Evolutionary conservation across 1,140 invertebrate genomes (phyloP).

Genomic region (Ceratina calcarata): DNA sequence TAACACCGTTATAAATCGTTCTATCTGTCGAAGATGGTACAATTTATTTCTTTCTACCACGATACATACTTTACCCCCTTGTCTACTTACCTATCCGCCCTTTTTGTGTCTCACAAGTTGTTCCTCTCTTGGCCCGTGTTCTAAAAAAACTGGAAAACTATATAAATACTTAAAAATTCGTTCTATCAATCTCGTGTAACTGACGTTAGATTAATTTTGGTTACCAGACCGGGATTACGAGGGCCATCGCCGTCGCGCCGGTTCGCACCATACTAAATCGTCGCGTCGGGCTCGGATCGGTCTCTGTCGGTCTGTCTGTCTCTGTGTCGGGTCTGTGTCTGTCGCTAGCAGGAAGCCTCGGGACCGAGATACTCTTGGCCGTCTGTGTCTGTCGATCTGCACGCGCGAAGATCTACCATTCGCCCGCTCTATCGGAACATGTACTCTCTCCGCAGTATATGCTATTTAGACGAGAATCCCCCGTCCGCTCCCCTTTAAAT

Average conservation of each 20-base stretch:
- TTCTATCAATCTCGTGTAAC: constrained; percentile 69
- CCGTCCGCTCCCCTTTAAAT: neutral
- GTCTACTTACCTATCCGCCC: constrained; percentile 42
- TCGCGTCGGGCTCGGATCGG: constrained; percentile 77
- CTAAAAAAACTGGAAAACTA: neutral
- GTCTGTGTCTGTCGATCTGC: constrained; percentile 72
- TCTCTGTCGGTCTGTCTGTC: constrained; percentile 76
- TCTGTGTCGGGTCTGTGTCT: constrained; percentile 70
- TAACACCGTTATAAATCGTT: constrained; percentile 15
- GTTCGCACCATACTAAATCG: constrained; percentile 89
- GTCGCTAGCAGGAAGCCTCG: constrained; percentile 79
- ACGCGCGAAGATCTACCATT: constrained; percentile 75
- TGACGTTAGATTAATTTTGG: constrained; percentile 76
- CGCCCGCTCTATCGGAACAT: constrained; percentile 67
- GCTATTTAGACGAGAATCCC: constrained; percentile 54
- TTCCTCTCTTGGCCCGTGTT: constrained; percentile 52
- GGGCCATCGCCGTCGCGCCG: constrained; percentile 88
- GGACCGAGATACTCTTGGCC: constrained; percentile 77
- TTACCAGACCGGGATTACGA: constrained; percentile 85
- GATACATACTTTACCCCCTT: constrained; percentile 26
- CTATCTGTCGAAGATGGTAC: constrained; percentile 14
- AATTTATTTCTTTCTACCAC: constrained; percentile 9
- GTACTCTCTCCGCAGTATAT: constrained; percentile 60
- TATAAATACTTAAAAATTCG: constrained; percentile 11
- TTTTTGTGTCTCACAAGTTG: constrained; percentile 42